Percentiles rank a stretch among this genome's conserved stretches.
Evolutionary conservation across 2,113 vertebrate genomes (phyloP).

Genomic region (Cololabis saira): DNA sequence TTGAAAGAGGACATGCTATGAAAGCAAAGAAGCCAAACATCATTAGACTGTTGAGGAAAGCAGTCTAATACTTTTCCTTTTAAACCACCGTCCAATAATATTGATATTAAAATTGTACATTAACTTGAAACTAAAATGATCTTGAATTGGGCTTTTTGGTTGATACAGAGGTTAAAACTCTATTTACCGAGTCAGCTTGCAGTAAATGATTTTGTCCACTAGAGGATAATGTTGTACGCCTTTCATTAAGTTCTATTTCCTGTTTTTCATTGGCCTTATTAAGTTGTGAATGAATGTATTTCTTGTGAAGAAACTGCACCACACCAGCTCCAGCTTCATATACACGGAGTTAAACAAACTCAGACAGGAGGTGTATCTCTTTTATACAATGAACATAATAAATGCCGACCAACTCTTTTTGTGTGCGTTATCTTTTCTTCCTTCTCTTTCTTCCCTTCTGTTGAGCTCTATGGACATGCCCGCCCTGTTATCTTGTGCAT

Average conservation of each 20-base stretch:
- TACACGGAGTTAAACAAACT: slow-evolving; percentile 9
- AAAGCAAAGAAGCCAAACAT: no score
- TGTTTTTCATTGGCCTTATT: neutral
- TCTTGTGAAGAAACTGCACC: slow-evolving; percentile 10
- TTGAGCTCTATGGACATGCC: slow-evolving; percentile 35
- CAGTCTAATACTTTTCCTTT: no score
- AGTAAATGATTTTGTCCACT: slow-evolving; percentile 34
- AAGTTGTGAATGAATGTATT: slow-evolving; percentile 54
- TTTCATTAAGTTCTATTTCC: neutral
- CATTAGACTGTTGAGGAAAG: no score
- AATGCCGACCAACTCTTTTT: slow-evolving; percentile 21
- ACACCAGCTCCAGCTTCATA: no score
- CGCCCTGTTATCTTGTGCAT: slow-evolving; percentile 60
- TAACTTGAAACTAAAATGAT: no score
- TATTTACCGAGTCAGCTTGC: neutral
- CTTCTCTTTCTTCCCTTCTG: neutral
- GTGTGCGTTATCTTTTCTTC: slow-evolving; percentile 28
- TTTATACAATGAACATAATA: slow-evolving; percentile 4
- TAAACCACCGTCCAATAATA: no score
- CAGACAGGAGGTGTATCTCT: neutral
- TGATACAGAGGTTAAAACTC: no score
- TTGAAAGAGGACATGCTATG: no score
- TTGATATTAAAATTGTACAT: no score
- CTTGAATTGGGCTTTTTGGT: no score
- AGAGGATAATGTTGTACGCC: slow-evolving; percentile 44